Evolutionary conservation across 2,113 vertebrate genomes (phyloP), one percentile per base, ranked within the genome.

Genomic region (Ophiodon elongatus): DNA sequence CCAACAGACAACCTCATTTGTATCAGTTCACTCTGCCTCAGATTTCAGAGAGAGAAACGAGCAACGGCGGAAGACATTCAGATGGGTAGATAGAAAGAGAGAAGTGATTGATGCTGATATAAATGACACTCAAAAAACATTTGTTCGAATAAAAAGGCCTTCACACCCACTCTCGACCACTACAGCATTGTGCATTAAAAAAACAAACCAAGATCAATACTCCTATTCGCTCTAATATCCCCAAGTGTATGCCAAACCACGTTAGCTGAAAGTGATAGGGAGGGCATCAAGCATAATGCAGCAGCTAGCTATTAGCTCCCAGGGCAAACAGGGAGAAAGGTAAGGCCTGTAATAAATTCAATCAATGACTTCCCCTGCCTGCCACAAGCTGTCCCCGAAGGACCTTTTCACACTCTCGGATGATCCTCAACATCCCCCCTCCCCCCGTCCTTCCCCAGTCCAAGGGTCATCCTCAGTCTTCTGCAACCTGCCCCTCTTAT

Each of bases 231-330:
- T 83, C 67, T 79, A 79, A 92, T 90, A 90, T 85, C 65, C 89
- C 88, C 66, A 71, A 90, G 82, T 82, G 88, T 84, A 80, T 91
- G 83, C 83, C 83, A 90, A 87, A 91, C 76, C 89, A 88, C 4
- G 69, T 91, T 86, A 82, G 83, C 69, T 76, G 62, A 79, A 85
- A 84, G 85, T 73, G 81, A 91, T 87, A 68, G 72, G 70, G 45
- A 72, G 82, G 85, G 82, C 70, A 86, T 92, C 88, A 91, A 82
- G 75, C 80, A 83, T 87, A 85, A 90, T 92, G 89, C 78, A 87
- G 80, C 85, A 59, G 78, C 73, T 81, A 59, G 73, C 85, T 68
- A 67, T 84, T 80, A 69, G 82, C 81, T 90, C 65, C 72, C 41
- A 47, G 52, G 80, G 77, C 71, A 86, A 69, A 64, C 39, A 43